Percentiles rank a stretch among this genome's conserved stretches.
Conservation (phyloP, 2,888 invertebrate genomes). For the Diabrotica balteata region DNA sequence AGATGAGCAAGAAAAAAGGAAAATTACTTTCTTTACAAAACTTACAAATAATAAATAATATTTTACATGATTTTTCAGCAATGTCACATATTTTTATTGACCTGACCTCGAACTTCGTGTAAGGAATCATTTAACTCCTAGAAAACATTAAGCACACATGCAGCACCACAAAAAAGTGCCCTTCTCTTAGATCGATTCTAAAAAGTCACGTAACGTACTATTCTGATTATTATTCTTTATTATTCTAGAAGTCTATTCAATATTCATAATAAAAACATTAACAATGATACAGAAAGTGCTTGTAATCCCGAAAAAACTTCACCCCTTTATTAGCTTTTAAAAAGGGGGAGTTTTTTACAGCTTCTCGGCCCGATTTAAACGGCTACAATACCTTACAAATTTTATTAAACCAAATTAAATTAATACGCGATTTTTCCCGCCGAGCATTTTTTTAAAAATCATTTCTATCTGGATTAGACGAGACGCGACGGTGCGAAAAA, state of each 20-base stretch:
- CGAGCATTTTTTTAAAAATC: conserved; percentile 33
- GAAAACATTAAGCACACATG: no score
- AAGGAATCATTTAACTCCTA: no score
- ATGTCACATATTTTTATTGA: no score
- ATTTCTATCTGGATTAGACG: conserved; percentile 37
- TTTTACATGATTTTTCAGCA: no score
- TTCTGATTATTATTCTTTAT: conserved; percentile 33
- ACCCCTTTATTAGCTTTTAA: conserved; percentile 35
- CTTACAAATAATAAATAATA: no score
- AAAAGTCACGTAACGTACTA: conserved; percentile 31
- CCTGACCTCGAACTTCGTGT: no score
- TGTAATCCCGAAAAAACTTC: conserved; percentile 37
- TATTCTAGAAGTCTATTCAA: conserved; percentile 32
- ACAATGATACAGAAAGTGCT: conserved; percentile 39
- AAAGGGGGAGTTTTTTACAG: conserved; percentile 34
- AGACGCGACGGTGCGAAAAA: conserved; percentile 35
- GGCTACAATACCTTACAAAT: conserved; percentile 32
- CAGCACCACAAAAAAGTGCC: not conserved
- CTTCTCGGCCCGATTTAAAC: conserved; percentile 33
- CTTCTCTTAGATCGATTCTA: conserved; percentile 11
- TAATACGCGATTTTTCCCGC: conserved; percentile 32
- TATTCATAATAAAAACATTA: conserved; percentile 35
- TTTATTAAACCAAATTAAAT: conserved; percentile 40
- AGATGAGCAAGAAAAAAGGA: no score
- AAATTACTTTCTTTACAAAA: no score